Percentiles rank a stretch among this genome's conserved stretches.
These are phyloP conservation scores for Sipha flava DNA, from an alignment of 1,140 invertebrate genomes.

Conservation along the genomic window DNA sequence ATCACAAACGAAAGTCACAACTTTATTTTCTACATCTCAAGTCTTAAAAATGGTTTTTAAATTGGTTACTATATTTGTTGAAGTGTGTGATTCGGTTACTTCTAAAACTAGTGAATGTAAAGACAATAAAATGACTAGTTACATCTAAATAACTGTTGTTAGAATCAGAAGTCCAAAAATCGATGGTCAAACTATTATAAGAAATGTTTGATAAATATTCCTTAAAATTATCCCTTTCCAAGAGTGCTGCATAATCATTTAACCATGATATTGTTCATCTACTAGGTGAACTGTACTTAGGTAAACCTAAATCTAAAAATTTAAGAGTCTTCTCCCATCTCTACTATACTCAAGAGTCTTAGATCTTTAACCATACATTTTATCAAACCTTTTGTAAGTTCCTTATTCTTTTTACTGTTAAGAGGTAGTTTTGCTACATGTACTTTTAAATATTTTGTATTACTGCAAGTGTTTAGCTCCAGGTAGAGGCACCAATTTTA, in stretches of 20 bases:
- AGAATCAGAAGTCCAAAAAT: not conserved
- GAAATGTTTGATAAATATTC: not conserved
- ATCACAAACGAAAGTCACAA: too few species aligned
- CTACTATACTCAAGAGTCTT: not conserved
- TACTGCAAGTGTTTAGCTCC: not conserved
- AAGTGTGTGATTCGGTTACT: too few species aligned
- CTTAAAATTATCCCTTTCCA: not conserved
- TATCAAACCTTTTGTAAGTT: not conserved
- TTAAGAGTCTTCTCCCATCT: not conserved
- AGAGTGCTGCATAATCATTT: not conserved
- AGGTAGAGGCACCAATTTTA: not conserved
- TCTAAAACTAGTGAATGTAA: not conserved
- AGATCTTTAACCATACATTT: conserved; percentile 1
- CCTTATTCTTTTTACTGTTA: not conserved
- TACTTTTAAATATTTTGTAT: not conserved
- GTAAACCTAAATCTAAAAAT: not conserved
- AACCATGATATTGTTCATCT: not conserved
- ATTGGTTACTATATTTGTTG: too few species aligned
- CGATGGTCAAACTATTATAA: not conserved
- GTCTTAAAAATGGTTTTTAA: too few species aligned
- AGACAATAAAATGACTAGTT: not conserved
- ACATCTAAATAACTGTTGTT: not conserved
- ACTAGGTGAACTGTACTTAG: not conserved
- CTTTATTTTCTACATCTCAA: too few species aligned
- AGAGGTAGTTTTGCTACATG: not conserved